Evolutionary conservation across 2,888 invertebrate genomes (phyloP).

Genomic region (Automeris io): DNA sequence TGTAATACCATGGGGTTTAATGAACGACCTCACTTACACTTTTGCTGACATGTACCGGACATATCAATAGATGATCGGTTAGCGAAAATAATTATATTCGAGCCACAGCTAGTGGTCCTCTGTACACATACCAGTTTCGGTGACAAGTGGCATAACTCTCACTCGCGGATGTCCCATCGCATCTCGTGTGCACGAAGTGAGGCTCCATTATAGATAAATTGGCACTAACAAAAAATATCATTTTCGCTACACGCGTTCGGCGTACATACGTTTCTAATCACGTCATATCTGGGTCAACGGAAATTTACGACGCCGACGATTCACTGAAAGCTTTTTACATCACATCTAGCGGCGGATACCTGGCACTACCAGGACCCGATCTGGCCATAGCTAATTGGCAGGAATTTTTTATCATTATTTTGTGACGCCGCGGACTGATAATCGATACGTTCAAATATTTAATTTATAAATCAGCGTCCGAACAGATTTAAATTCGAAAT

Average conservation of each 20-base stretch:
- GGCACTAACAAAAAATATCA: conserved; percentile 67
- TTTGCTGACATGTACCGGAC: conserved; percentile 57
- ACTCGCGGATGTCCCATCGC: conserved; percentile 66
- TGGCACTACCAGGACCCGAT: conserved; percentile 70
- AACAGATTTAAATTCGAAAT: conserved; percentile 53
- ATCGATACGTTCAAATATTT: conserved; percentile 36
- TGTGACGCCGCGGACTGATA: conserved; percentile 31
- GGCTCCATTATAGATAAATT: conserved; percentile 64
- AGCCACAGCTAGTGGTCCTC: conserved; percentile 39
- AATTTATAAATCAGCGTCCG: conserved; percentile 53
- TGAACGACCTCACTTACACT: conserved; percentile 59
- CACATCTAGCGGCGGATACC: conserved; percentile 49
- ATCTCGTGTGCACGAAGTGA: conserved; percentile 53
- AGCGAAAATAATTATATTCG: conserved; percentile 57
- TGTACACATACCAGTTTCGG: conserved; percentile 68
- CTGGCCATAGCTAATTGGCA: conserved; percentile 44
- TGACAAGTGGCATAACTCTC: conserved; percentile 72
- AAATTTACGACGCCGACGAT: conserved; percentile 62
- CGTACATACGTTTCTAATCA: conserved; percentile 67
- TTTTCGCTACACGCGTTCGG: conserved; percentile 55
- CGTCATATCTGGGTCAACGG: conserved; percentile 72
- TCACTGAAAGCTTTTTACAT: conserved; percentile 73
- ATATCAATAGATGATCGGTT: conserved; percentile 48
- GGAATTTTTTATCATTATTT: conserved; percentile 43
- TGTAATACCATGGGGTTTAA: conserved; percentile 41